Evolutionary conservation across 2,113 vertebrate species (phyloP).

Genomic region (Steatornis caripensis): DNA sequence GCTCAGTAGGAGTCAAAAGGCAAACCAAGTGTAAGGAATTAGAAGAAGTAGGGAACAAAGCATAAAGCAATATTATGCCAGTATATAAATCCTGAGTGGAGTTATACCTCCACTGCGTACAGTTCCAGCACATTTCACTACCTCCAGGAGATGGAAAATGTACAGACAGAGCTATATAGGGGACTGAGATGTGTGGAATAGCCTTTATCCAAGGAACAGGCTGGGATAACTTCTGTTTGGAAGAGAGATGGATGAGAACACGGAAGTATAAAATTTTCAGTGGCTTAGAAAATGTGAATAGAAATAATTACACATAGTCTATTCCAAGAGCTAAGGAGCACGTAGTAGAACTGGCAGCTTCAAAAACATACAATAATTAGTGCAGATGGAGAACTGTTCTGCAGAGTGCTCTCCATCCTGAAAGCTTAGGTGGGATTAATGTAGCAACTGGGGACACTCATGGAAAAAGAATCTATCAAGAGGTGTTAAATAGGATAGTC

Average conservation of each 20-base stretch:
- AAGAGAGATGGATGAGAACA: neutral
- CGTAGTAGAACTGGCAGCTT: neutral
- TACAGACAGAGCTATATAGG: neutral
- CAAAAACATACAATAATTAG: neutral
- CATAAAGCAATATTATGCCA: neutral
- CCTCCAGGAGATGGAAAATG: neutral
- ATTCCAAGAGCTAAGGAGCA: neutral
- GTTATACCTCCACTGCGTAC: neutral
- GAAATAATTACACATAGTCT: neutral
- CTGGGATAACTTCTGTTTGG: neutral
- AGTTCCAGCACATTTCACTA: neutral
- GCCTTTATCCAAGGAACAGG: neutral
- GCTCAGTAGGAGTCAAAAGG: neutral
- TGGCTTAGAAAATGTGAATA: neutral
- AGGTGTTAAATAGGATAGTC: neutral
- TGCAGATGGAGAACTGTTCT: neutral
- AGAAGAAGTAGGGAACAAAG: neutral
- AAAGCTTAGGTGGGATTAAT: neutral
- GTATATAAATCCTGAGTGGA: neutral
- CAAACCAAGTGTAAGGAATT: neutral
- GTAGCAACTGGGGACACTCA: neutral
- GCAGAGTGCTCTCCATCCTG: neutral
- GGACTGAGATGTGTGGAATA: neutral
- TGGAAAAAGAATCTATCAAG: neutral
- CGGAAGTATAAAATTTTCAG: neutral